Percentiles rank a stretch among this genome's conserved stretches.
These are phyloP conservation scores for Austrolebias charrua DNA, from an alignment of 2,797 vertebrate genomes.

Conservation along the genomic window DNA sequence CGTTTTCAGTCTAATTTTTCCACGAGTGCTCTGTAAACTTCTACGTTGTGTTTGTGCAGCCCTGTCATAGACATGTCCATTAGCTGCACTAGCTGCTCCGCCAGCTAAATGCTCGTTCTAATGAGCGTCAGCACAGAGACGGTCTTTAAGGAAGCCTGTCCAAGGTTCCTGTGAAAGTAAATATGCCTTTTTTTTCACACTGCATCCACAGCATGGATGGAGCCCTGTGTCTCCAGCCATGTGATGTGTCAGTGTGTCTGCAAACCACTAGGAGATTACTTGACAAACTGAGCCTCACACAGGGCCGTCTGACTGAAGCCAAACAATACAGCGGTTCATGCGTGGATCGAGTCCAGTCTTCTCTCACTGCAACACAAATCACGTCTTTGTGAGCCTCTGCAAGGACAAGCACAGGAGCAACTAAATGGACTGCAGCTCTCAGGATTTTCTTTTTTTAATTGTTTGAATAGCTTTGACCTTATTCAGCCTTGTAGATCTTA, in stretches of 20 bases:
- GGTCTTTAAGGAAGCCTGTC: slow-evolving; percentile 39
- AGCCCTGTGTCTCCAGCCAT: slow-evolving; percentile 40
- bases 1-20: slow-evolving; percentile 36
- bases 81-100: slow-evolving; percentile 43
- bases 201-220: slow-evolving; percentile 31
- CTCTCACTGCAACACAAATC: slow-evolving; percentile 55
- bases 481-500: too few species aligned
- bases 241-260: slow-evolving; percentile 46
- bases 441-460: too few species aligned
- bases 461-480: too few species aligned
- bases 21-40: slow-evolving; percentile 37
- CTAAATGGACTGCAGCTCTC: too few species aligned
- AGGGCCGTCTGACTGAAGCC: slow-evolving; percentile 52
- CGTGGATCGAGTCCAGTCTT: slow-evolving; percentile 34
- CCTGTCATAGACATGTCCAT: slow-evolving; percentile 61
- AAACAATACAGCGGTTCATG: slow-evolving; percentile 74
- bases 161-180: slow-evolving; percentile 54
- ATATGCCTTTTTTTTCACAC: slow-evolving; percentile 45
- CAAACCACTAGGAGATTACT: slow-evolving; percentile 44
- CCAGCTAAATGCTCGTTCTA: slow-evolving; percentile 31
- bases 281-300: slow-evolving; percentile 56
- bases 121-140: slow-evolving; percentile 44
- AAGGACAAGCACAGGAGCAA: too few species aligned
- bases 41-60: slow-evolving; percentile 44
- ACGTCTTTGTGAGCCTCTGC: too few species aligned